Percentiles rank a stretch among this genome's conserved stretches.
Conservation (phyloP, 2,797 vertebrate genomes). For the Hydrophis major region DNA sequence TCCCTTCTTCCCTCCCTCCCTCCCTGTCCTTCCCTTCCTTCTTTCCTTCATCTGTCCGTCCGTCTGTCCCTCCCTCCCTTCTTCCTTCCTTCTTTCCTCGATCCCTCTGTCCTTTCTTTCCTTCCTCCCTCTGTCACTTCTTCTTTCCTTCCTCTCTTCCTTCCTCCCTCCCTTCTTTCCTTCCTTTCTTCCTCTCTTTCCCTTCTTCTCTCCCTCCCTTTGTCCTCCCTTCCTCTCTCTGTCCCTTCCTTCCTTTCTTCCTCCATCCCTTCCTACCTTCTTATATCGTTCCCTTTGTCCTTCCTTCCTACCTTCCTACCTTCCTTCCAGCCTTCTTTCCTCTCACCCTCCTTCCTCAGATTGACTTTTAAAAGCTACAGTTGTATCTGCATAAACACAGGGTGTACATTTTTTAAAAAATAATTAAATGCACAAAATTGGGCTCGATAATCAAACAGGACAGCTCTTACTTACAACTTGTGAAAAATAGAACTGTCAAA, state of each 20-base stretch:
- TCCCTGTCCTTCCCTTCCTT: too few relatives aligned
- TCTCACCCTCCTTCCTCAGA: not conserved
- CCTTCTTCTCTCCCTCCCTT: conserved; percentile 19
- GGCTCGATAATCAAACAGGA: not conserved
- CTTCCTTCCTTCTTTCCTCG: too few relatives aligned
- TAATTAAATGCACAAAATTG: conserved; percentile 23
- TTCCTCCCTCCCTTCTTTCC: too few relatives aligned
- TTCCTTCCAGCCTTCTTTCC: conserved; percentile 7
- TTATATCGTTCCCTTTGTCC: too few relatives aligned
- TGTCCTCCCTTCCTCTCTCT: not conserved
- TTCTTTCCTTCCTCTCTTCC: too few relatives aligned
- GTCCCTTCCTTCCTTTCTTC: conserved; percentile 1
- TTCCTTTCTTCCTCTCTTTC: too few relatives aligned
- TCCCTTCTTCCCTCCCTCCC: too few relatives aligned
- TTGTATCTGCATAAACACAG: conserved; percentile 53
- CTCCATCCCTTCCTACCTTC: not conserved
- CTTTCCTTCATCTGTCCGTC: fast-evolving
- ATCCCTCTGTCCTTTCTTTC: too few relatives aligned
- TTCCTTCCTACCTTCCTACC: not conserved
- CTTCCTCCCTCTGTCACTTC: too few relatives aligned
- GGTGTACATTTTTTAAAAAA: conserved; percentile 15
- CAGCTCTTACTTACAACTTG: conserved; percentile 27
- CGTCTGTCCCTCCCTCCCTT: fast-evolving
- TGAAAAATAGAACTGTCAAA: conserved; percentile 50
- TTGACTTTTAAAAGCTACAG: conserved; percentile 45